These are phyloP conservation scores for Lypha dubia DNA, from an alignment of 2,888 invertebrate genomes.

Conservation along the genomic window DNA sequence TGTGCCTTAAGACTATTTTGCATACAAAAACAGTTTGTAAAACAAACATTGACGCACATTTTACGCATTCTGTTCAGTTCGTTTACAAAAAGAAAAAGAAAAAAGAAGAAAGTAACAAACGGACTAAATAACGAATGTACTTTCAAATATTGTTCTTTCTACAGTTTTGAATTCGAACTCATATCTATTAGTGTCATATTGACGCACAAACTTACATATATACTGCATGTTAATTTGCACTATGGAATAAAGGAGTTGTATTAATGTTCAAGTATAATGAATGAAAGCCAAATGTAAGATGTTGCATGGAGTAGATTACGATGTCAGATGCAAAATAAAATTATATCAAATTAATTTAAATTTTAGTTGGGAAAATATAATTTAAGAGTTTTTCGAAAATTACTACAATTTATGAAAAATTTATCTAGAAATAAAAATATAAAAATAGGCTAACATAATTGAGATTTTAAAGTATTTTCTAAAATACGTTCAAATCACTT, in stretches of 20 bases:
- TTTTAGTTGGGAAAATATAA: no score
- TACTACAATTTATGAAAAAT: no score
- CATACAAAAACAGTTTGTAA: slow-evolving; percentile 69
- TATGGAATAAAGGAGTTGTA: slow-evolving; percentile 3
- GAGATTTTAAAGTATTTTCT: no score
- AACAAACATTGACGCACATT: slow-evolving; percentile 68
- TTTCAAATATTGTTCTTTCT: slow-evolving; percentile 39
- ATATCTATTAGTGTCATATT: slow-evolving; percentile 35
- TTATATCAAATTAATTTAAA: not conserved
- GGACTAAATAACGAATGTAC: slow-evolving; percentile 26
- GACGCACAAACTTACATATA: not conserved
- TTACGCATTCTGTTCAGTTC: slow-evolving; percentile 30
- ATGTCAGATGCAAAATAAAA: no score
- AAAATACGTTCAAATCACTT: no score
- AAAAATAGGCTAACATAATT: no score
- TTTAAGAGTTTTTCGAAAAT: no score
- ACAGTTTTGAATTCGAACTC: slow-evolving; percentile 34
- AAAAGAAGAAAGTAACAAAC: no score
- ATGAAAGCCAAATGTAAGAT: not conserved
- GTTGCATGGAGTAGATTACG: not conserved
- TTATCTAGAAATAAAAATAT: no score
- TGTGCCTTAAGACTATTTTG: slow-evolving; percentile 67
- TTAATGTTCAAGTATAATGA: no score
- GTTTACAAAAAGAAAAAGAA: slow-evolving; percentile 40
- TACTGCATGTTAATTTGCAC: slow-evolving; percentile 1